These are phyloP conservation scores for Myotis myotis DNA, from an alignment of 2,797 vertebrate genomes.

Conservation along the genomic window DNA sequence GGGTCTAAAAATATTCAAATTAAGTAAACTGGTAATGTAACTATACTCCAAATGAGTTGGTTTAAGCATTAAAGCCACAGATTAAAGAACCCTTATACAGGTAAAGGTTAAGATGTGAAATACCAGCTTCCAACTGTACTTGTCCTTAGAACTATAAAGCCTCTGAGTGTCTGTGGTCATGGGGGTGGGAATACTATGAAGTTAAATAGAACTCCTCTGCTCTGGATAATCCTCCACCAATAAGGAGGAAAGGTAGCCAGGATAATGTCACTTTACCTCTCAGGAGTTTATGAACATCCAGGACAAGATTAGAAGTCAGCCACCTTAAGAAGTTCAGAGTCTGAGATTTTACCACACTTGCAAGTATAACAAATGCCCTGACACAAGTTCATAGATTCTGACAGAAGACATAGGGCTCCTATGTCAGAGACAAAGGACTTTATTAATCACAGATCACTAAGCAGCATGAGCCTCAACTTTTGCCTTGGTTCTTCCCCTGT, in stretches of 20 bases:
- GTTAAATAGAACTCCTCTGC: not conserved
- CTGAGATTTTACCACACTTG: not conserved
- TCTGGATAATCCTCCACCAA: not conserved
- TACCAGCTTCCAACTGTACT: not conserved
- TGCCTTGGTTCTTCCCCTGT: not conserved
- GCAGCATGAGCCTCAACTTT: not conserved
- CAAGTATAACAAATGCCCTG: not conserved
- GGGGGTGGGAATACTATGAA: not conserved
- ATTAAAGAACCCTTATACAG: not conserved
- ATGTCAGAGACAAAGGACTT: not conserved
- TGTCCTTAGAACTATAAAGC: not conserved
- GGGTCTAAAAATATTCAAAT: constrained; percentile 4
- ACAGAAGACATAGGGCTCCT: not conserved
- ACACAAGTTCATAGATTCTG: not conserved
- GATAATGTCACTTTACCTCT: not conserved
- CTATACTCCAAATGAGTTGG: not conserved
- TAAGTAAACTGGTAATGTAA: constrained; percentile 33
- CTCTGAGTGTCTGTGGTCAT: not conserved
- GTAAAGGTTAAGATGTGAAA: not conserved
- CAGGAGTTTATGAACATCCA: not conserved
- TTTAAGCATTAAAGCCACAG: constrained; percentile 24
- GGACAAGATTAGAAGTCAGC: not conserved
- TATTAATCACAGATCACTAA: not conserved
- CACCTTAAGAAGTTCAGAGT: not conserved
- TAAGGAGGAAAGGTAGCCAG: not conserved